Percentiles rank a stretch among this genome's conserved stretches.
Conservation (phyloP, 2,113 vertebrate species). For the Dermatemys mawii region DNA sequence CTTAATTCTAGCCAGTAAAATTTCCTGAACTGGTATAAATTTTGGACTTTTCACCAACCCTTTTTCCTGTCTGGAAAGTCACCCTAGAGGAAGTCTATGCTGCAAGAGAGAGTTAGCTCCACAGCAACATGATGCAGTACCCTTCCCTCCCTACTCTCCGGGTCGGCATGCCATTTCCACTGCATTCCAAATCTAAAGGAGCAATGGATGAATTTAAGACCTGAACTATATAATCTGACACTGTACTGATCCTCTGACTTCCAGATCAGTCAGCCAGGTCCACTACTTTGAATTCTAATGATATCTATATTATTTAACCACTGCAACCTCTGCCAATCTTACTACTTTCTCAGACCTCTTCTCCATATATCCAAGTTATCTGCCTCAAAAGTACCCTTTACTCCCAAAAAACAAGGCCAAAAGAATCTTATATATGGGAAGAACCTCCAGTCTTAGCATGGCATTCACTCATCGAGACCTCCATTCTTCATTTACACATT, state of each 20-base stretch:
- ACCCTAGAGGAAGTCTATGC: background rate
- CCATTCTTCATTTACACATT: background rate
- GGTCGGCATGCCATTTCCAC: background rate
- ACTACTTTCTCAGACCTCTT: background rate
- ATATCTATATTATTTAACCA: background rate
- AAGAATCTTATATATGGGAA: background rate
- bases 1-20: background rate
- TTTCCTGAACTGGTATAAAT: background rate
- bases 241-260: background rate
- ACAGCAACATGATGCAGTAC: background rate
- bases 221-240: accelerated
- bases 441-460: background rate
- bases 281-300: background rate
- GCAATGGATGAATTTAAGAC: background rate
- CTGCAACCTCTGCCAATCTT: background rate
- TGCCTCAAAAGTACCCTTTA: background rate
- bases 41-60: background rate
- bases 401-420: background rate
- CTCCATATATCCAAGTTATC: background rate
- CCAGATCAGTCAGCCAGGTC: background rate
- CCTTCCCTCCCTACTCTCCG: background rate
- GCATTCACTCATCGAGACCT: background rate
- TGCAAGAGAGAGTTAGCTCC: background rate
- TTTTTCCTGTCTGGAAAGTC: background rate
- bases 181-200: background rate